Conservation (phyloP, 2,113 vertebrate species). For the Brachyhypopomus occidentalis region DNA sequence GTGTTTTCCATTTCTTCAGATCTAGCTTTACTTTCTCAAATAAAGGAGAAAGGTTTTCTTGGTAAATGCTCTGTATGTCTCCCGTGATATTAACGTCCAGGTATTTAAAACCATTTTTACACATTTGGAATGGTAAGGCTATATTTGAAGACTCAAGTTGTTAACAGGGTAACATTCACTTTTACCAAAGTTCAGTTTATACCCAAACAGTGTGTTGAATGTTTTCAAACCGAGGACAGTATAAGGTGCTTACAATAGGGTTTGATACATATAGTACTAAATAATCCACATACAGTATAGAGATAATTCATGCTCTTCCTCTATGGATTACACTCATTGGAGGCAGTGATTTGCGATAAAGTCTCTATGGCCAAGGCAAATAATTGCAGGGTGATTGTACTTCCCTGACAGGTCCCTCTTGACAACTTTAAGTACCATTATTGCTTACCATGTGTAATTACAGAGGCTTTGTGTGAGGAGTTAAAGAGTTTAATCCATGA, state of each 20-base stretch:
- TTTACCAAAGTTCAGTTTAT: conserved; percentile 17
- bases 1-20: conserved; percentile 21
- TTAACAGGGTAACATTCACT: conserved; percentile 23
- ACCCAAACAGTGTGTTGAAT: conserved; percentile 3
- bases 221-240: neutral
- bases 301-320: neutral
- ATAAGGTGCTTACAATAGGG: neutral
- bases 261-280: neutral
- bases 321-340: neutral
- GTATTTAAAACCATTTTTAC: conserved; percentile 23
- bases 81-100: neutral
- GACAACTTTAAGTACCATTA: neutral
- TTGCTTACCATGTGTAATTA: neutral
- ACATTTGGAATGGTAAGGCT: neutral
- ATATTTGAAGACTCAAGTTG: neutral
- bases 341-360: neutral
- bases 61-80: neutral
- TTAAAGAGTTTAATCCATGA: conserved; percentile 1
- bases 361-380: neutral
- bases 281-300: neutral
- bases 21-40: conserved; percentile 21
- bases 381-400: neutral
- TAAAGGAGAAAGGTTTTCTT: conserved; percentile 11
- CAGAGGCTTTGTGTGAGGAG: neutral
- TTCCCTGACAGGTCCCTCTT: neutral